Evolutionary conservation across 2,797 vertebrate genomes (phyloP).

Genomic region (Dromococcyx pavoninus): DNA sequence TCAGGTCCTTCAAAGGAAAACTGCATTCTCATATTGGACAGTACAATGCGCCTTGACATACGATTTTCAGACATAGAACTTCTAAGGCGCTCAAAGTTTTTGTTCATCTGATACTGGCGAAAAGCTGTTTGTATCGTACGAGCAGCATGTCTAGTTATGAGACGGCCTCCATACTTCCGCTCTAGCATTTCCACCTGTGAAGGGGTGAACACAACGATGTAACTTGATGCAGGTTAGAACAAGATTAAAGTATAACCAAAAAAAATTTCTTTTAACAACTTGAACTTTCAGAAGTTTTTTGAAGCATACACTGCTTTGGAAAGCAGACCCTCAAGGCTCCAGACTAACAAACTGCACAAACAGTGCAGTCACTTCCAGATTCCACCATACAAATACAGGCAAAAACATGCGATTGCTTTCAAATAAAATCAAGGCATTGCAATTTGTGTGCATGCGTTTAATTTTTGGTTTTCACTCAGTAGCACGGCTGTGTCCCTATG

Average conservation of each 20-base stretch:
- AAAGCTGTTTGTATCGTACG: slow-evolving; percentile 98
- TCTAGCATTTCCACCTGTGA: slow-evolving; percentile 98
- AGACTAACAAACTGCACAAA: not conserved
- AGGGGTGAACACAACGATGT: not conserved
- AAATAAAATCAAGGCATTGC: not conserved
- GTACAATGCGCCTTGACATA: slow-evolving; percentile 95
- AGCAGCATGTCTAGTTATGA: slow-evolving; percentile 96
- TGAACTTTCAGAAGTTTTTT: not conserved
- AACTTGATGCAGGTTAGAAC: not conserved
- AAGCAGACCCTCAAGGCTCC: not conserved
- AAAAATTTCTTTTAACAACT: not conserved
- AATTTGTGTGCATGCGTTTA: not conserved
- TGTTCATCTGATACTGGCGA: slow-evolving; percentile 99
- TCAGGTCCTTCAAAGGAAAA: slow-evolving; percentile 99
- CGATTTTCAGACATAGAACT: slow-evolving; percentile 99
- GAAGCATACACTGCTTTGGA: not conserved
- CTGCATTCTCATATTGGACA: slow-evolving; percentile 99
- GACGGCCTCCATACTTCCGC: slow-evolving; percentile 97
- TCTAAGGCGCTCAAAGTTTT: slow-evolving; percentile 95
- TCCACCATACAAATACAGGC: not conserved
- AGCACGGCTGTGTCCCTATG: not conserved
- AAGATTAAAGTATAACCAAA: not conserved
- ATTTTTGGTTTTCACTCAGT: not conserved
- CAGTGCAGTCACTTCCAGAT: not conserved
- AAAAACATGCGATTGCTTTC: not conserved